Evolutionary conservation across 2,888 invertebrate genomes (phyloP), one percentile per base, ranked within the genome.

Genomic region (Xylophagus ater): DNA sequence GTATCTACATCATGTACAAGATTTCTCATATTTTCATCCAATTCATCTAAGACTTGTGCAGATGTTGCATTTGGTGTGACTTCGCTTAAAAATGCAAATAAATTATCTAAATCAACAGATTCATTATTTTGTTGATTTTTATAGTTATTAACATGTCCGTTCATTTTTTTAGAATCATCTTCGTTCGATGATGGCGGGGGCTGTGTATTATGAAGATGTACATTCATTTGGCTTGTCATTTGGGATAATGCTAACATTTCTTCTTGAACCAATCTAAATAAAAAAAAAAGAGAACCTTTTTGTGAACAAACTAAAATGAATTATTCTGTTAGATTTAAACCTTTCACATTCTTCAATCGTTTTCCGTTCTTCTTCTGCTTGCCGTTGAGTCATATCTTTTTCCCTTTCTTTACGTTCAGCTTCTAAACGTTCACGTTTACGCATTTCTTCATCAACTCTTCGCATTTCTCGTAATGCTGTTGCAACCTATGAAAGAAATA

Each of bases 11-110:
- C 85, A 54, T 81, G 81, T 2, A 84, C 85, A 4, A 88, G 69
- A 49, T 81, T 76, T 56, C 83, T 79, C 84, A 88, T 86, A 52
- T 81, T 79, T 53, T 82, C 81, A 1, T 83, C 84, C 28, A 88
- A 85, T 64, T 87, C 86, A 10, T 86, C 83, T 38, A 87, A 79
- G 13, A 79, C 66, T 33, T 76, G 74, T 47, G 77, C 77, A 52
- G 70, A 73, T 10, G 68, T 70, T 4, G 65, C 58, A 21, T 67
- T 70, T 2, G 70, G 70, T 44, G 73, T 73, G 25, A 84, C 81
- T 51, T 89, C 89, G 1, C 86, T 85, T 15, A 90, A 69, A 66
- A 90, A 90, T 41, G 87, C 87, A 66, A 90, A 90, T 52, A 90
- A 67, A 62, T 88, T 88, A 62, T 90, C 90, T 53, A 90, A 66